Conservation (phyloP, 2,888 invertebrate species). For the Cephus pygmeus region DNA sequence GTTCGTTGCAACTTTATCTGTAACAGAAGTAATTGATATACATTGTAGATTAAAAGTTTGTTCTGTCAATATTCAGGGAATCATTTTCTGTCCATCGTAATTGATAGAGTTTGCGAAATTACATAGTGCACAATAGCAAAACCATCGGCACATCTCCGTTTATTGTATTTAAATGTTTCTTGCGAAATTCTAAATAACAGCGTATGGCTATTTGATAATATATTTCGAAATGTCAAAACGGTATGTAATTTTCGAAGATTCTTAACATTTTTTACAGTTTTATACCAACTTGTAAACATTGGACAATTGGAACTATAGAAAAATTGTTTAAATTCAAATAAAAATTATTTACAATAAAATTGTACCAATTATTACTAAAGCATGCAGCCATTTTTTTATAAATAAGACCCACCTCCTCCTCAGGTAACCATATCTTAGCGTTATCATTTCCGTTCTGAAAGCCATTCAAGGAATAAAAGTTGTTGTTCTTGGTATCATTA, state of each 20-base stretch:
- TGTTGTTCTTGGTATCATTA: conserved; percentile 35
- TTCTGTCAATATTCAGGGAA: not conserved
- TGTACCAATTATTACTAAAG: not conserved
- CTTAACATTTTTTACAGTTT: not conserved
- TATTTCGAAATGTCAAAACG: not conserved
- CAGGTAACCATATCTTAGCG: not conserved
- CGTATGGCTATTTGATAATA: not conserved
- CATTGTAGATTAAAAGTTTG: not conserved
- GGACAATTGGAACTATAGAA: not conserved
- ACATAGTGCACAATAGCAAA: conserved; percentile 11
- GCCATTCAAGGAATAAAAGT: conserved; percentile 45
- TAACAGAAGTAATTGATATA: not conserved
- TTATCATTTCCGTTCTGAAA: not conserved
- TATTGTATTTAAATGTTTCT: conserved; percentile 34
- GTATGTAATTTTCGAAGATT: not conserved
- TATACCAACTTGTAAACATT: not conserved
- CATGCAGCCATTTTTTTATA: not conserved
- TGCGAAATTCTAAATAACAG: not conserved
- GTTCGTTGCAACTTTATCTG: not conserved
- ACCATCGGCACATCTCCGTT: conserved; percentile 23
- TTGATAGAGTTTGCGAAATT: not conserved
- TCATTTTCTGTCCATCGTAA: not conserved
- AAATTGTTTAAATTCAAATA: not conserved
- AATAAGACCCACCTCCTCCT: not conserved
- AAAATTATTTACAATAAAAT: too few species aligned